phyloP scores from a whole-genome alignment of 2,113 vertebrate genomes.

The Monarcha castaneiventris region DNA sequence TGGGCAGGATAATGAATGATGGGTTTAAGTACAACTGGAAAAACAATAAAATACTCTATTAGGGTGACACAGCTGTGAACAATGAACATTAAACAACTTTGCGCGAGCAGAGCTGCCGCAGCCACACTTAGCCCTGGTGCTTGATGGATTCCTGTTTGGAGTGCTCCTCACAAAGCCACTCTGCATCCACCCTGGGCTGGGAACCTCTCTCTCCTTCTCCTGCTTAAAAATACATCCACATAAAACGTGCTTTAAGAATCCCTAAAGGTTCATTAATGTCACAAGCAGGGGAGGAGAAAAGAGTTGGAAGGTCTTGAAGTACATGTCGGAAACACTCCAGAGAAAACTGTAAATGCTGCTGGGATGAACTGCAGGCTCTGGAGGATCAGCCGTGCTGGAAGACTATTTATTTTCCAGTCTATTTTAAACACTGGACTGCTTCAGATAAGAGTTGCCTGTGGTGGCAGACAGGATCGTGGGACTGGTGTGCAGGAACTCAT shows the following conservation, averaged over 20 bases:
- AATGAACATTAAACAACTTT: conserved; percentile 56
- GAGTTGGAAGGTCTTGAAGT: conserved; percentile 67
- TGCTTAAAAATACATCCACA: conserved; percentile 49
- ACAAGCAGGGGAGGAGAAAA: conserved; percentile 56
- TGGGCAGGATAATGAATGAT: conserved; percentile 50
- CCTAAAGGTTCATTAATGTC: conserved; percentile 67
- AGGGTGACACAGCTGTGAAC: conserved; percentile 51
- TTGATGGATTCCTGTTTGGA: conserved; percentile 68
- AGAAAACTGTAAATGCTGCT: conserved; percentile 73
- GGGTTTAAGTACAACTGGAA: conserved; percentile 58
- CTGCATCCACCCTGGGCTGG: conserved; percentile 25
- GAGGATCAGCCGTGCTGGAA: conserved; percentile 67
- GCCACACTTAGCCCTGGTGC: conserved; percentile 16
- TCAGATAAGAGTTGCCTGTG: conserved; percentile 75
- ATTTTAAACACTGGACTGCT: conserved; percentile 76
- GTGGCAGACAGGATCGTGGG: conserved; percentile 78
- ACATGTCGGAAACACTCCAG: conserved; percentile 72
- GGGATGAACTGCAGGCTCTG: conserved; percentile 73
- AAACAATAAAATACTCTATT: conserved; percentile 66
- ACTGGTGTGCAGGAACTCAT: conserved; percentile 69
- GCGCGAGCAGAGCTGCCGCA: neutral
- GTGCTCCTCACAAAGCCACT: neutral
- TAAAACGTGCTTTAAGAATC: conserved; percentile 50
- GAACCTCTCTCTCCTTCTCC: neutral
- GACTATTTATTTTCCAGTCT: conserved; percentile 75